Evolutionary conservation across 37 sponge, comb jelly and placozoan genomes (phyloP).

Genomic region (Chondrosia reniformis): DNA sequence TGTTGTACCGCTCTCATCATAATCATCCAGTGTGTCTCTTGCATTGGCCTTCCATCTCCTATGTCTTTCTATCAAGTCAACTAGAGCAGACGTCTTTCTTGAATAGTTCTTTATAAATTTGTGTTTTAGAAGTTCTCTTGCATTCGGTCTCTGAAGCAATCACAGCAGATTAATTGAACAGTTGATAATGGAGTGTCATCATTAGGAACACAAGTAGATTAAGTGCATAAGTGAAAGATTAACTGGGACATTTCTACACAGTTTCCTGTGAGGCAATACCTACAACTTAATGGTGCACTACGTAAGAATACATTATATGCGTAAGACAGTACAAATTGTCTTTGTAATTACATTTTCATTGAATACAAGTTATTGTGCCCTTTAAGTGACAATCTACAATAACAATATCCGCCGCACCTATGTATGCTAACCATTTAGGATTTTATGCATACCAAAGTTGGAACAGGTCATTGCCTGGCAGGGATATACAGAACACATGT

Average conservation of each 20-base stretch:
- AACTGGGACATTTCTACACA: background rate
- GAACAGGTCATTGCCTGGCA: no score
- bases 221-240: no score
- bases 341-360: background rate
- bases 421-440: no score
- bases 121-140: conserved; percentile 81
- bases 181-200: no score
- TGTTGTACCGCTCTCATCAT: conserved; percentile 11
- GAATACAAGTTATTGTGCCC: no score
- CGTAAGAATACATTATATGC: background rate
- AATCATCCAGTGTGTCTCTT: conserved; percentile 33
- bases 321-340: background rate
- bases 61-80: conserved; percentile 79
- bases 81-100: conserved; percentile 79
- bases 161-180: no score
- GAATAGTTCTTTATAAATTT: conserved; percentile 68
- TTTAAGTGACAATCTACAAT: no score
- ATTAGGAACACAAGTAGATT: no score
- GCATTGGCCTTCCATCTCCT: conserved; percentile 72
- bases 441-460: no score
- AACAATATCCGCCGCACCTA: no score
- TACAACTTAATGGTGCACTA: background rate
- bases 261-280: background rate
- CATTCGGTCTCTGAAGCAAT: conserved; percentile 75
- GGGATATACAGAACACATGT: background rate